Base-by-base conservation (phyloP, 2,888 invertebrate genomes). In the Cephus rjabovi region DNA sequence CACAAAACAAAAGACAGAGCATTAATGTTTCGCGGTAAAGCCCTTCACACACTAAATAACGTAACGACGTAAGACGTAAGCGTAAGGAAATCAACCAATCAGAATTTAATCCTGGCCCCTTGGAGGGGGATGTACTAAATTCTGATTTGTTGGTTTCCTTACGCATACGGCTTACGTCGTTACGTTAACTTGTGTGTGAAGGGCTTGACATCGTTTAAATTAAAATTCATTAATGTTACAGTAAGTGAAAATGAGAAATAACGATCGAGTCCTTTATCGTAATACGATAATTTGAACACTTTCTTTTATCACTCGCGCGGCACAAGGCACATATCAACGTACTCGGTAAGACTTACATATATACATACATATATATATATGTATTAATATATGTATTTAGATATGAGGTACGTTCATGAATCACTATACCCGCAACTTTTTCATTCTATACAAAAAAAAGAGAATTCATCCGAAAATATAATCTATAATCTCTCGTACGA, bases 231-330 rank as follows among this genome's bases (percentile, higher is more conserved):
- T 56, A 56, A 23, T 23, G 23, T 23, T 23, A 56, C 23, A 23
- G 56, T 15, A 23, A 56, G 23, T 56, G 23, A 56, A 9, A 56
- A 56, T 56, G 56, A 9, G 56, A 56, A 56, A 9, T 15, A 15
- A 56, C 23, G 56, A 23, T 56, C 15, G 56, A 6, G 23, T 23
- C 56, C 56, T 56, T 56, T 56, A 56, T 56, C 56, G 56, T 56
- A 23, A 56, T 56, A 23, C 56, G 23, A 56, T 56, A 56, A 23
- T 56, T 56, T 56, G 56, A 56, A 56, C 76, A 35, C n/a, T 78
- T 75, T 30, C 73, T 69, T 70, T 35, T 70, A 75, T 75, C 76
- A 76, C 70, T 79, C 76, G 76, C 77, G 83, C 84, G 83, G 82
- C 81, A 80, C 82, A 56, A 75, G 76, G 79, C 78, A 69, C 37